Evolutionary conservation across 2,113 vertebrate genomes (phyloP).

Genomic region (Hymenochirus boettgeri): DNA sequence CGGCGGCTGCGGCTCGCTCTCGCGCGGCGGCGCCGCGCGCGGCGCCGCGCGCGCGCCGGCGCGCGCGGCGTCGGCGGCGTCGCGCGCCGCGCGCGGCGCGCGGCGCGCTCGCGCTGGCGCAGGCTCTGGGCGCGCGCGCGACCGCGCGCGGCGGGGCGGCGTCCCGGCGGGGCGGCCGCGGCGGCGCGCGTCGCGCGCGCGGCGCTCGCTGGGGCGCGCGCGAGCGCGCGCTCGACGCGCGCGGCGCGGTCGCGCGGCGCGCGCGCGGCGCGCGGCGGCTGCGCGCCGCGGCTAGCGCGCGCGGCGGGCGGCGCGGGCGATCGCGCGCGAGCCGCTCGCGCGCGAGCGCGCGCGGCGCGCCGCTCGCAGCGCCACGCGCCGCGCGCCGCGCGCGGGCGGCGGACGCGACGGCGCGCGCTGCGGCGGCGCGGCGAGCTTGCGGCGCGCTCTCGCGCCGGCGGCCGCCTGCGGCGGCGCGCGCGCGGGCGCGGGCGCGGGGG

Average conservation of each 20-base stretch:
- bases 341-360: neutral
- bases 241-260: neutral
- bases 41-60: too few species aligned
- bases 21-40: too few species aligned
- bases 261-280: neutral
- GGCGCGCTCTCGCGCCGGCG: neutral
- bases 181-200: neutral
- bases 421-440: neutral
- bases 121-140: neutral
- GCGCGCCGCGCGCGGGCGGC: neutral
- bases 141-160: neutral
- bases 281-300: neutral
- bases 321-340: neutral
- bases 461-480: neutral
- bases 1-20: too few species aligned
- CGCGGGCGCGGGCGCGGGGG: neutral
- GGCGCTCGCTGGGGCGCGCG: neutral
- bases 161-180: neutral
- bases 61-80: too few species aligned
- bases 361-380: neutral
- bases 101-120: neutral
- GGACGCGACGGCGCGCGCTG: neutral
- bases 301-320: neutral
- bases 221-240: neutral
- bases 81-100: neutral